A percentile compares a stretch with the other conserved stretches of the same genome.
These are phyloP conservation scores for Cataglyphis albicans DNA, from an alignment of 2,888 invertebrate genomes.

Conservation along the genomic window DNA sequence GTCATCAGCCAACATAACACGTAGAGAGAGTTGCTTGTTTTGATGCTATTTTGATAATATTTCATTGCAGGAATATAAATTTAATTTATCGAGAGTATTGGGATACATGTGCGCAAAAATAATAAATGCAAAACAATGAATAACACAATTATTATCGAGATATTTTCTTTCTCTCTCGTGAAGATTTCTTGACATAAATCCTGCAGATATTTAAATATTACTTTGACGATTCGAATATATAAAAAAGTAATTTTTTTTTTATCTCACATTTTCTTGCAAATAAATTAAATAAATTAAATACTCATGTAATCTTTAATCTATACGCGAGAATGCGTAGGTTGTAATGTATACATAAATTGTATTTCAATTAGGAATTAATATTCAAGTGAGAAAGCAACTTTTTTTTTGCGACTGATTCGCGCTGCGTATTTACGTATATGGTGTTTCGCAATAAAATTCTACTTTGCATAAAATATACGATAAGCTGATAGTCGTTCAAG, in stretches of 20 bases:
- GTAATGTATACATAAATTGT: background rate
- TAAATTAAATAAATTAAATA: background rate
- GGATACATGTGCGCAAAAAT: background rate
- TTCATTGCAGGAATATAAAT: conserved; percentile 6
- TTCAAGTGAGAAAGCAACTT: background rate
- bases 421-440: background rate
- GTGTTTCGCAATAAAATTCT: conserved; percentile 5
- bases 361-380: background rate
- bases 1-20: conserved; percentile 29
- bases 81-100: conserved; percentile 38
- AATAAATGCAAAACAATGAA: conserved; percentile 20
- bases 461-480: conserved; percentile 11
- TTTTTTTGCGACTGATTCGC: background rate
- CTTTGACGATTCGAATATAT: background rate
- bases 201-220: background rate
- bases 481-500: background rate
- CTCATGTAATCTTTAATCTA: background rate
- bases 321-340: background rate
- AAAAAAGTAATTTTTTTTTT: background rate
- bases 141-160: background rate
- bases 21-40: conserved; percentile 4
- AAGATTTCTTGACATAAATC: background rate
- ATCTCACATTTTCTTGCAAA: background rate
- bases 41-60: conserved; percentile 11
- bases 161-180: background rate